Percentiles rank a stretch among this genome's conserved stretches.
phyloP scores from a whole-genome alignment of 2,797 vertebrate species.

The Phaenicophaeus curvirostris region DNA sequence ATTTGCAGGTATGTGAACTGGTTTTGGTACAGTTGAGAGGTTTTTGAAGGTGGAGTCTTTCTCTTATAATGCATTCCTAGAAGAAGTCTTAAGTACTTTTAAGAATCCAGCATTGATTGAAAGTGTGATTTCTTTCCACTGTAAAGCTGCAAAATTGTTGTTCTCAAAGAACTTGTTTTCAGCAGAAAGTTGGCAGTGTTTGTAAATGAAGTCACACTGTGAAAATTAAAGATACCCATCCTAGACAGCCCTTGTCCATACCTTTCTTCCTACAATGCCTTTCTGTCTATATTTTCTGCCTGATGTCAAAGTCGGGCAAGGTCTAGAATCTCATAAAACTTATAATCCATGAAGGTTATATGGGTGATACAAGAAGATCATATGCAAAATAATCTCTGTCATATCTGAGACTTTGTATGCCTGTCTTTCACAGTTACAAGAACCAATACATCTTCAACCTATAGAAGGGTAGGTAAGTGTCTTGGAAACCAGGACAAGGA shows the following conservation, averaged over 20 bases:
- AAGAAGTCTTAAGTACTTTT: background rate
- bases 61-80: background rate
- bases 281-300: background rate
- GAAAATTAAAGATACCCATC: background rate
- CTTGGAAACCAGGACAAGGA: background rate
- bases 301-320: background rate
- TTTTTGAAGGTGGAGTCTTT: background rate
- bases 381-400: background rate
- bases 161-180: conserved; percentile 37
- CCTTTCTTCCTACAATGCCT: background rate
- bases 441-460: background rate
- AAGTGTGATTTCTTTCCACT: background rate
- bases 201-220: background rate
- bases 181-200: conserved; percentile 39
- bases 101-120: background rate
- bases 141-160: background rate
- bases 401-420: background rate
- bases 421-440: background rate
- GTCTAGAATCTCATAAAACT: conserved; percentile 5
- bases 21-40: background rate
- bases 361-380: background rate
- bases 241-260: background rate
- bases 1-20: background rate
- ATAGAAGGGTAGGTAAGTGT: background rate
- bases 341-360: background rate